Conservation (phyloP, 2,888 invertebrate species). For the Cerastoderma edule region DNA sequence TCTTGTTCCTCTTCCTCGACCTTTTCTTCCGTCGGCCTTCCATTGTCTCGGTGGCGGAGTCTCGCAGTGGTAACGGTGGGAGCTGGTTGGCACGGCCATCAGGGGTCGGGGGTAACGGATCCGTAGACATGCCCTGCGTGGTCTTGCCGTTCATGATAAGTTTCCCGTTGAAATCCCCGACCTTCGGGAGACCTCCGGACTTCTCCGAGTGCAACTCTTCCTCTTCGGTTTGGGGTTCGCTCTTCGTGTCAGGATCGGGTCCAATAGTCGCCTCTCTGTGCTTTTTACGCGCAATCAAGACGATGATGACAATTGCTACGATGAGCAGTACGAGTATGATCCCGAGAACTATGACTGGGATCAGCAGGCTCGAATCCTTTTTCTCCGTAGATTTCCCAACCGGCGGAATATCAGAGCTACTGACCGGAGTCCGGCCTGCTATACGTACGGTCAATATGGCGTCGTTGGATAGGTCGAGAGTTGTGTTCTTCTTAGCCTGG, state of each 20-base stretch:
- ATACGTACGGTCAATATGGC: conserved; percentile 49
- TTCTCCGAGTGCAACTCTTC: conserved; percentile 56
- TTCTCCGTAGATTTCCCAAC: conserved; percentile 2
- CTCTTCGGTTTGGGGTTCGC: conserved; percentile 62
- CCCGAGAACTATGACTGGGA: conserved; percentile 54
- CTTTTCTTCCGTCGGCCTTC: conserved; percentile 55
- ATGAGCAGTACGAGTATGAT: conserved; percentile 46
- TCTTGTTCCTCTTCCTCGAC: conserved; percentile 61
- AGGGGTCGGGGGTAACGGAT: conserved; percentile 31
- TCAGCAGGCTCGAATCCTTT: conserved; percentile 29
- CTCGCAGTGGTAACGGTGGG: conserved; percentile 57
- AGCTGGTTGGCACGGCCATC: conserved; percentile 31
- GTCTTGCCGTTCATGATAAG: conserved; percentile 41
- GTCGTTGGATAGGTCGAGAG: conserved; percentile 36
- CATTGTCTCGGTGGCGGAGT: conserved; percentile 50
- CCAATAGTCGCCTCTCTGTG: conserved; percentile 39
- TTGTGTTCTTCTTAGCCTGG: conserved; percentile 35
- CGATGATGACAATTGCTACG: conserved; percentile 36
- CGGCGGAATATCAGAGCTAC: conserved; percentile 29
- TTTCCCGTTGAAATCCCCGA: conserved; percentile 28
- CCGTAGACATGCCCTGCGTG: conserved; percentile 34
- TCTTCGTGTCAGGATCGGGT: conserved; percentile 41
- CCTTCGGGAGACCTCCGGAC: conserved; percentile 30
- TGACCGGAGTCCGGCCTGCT: conserved; percentile 33
- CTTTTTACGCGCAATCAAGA: conserved; percentile 36